Conservation (phyloP, 2,888 invertebrate species). For the Apotomis turbidana region DNA sequence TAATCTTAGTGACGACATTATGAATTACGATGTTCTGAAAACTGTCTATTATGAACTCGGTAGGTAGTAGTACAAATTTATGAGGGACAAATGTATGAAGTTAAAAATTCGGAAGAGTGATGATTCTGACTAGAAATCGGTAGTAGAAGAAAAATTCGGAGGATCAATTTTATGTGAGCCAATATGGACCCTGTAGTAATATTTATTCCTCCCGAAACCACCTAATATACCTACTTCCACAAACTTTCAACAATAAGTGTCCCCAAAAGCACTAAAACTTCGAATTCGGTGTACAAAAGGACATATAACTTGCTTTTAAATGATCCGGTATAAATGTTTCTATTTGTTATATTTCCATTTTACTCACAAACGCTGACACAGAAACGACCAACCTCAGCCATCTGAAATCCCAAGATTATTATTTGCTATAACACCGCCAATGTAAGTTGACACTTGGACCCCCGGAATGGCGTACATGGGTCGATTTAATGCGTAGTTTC, state of each 20-base stretch:
- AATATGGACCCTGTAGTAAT: too few relatives aligned
- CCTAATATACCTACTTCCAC: background rate
- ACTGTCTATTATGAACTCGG: too few relatives aligned
- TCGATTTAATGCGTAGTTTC: conserved; percentile 39
- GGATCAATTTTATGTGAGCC: too few relatives aligned
- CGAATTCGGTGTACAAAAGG: background rate
- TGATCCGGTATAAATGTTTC: conserved; percentile 11
- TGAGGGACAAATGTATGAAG: too few relatives aligned
- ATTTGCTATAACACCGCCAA: conserved; percentile 32
- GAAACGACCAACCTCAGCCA: conserved; percentile 22
- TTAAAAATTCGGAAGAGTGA: too few relatives aligned
- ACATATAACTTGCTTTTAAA: conserved; percentile 9
- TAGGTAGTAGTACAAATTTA: too few relatives aligned
- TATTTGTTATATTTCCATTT: conserved; percentile 35
- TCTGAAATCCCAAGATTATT: conserved; percentile 41
- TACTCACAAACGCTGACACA: conserved; percentile 33
- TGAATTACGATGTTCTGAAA: too few relatives aligned
- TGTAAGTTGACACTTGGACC: conserved; percentile 35
- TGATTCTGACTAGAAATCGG: too few relatives aligned
- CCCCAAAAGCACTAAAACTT: background rate
- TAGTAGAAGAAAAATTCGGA: too few relatives aligned
- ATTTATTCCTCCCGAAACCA: too few relatives aligned
- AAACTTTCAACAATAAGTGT: background rate
- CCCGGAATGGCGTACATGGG: conserved; percentile 25
- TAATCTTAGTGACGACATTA: too few relatives aligned